Percentiles rank a stretch among this genome's conserved stretches.
These are phyloP conservation scores for Typhlomys cinereus DNA, from an alignment of 2,113 vertebrate genomes.

Conservation along the genomic window DNA sequence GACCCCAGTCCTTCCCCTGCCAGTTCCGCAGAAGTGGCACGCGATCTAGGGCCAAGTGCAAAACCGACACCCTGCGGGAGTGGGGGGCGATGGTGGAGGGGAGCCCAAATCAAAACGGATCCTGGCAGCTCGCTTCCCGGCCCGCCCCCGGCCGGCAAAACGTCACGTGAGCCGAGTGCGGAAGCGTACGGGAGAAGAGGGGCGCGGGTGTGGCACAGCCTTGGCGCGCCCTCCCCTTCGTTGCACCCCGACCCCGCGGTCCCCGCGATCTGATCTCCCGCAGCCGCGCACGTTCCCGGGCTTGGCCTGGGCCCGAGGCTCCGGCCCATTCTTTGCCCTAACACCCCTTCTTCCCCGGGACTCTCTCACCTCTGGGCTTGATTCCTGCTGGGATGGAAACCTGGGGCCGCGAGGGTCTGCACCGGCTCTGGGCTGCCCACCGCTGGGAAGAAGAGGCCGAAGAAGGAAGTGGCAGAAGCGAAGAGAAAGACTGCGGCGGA, in stretches of 20 bases:
- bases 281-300: background rate
- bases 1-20: background rate
- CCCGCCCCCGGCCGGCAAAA: background rate
- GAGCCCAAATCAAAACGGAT: too few relatives aligned
- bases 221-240: too few relatives aligned
- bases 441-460: slow-evolving; percentile 13
- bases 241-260: background rate
- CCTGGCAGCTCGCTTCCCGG: fast-evolving
- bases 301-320: background rate
- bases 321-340: background rate
- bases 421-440: background rate
- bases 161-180: slow-evolving; percentile 47
- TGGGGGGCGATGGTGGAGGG: too few relatives aligned
- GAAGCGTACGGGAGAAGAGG: slow-evolving; percentile 22
- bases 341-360: background rate
- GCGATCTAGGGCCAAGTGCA: background rate
- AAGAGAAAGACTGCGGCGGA: background rate
- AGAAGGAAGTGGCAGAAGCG: slow-evolving; percentile 66
- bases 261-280: background rate
- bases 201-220: background rate
- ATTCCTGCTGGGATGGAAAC: background rate
- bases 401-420: background rate
- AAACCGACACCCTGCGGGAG: background rate
- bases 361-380: slow-evolving; percentile 50
- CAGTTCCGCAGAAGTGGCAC: background rate